These are phyloP conservation scores for Stenoptilia bipunctidactyla DNA, from an alignment of 2,888 invertebrate species.

Conservation along the genomic window DNA sequence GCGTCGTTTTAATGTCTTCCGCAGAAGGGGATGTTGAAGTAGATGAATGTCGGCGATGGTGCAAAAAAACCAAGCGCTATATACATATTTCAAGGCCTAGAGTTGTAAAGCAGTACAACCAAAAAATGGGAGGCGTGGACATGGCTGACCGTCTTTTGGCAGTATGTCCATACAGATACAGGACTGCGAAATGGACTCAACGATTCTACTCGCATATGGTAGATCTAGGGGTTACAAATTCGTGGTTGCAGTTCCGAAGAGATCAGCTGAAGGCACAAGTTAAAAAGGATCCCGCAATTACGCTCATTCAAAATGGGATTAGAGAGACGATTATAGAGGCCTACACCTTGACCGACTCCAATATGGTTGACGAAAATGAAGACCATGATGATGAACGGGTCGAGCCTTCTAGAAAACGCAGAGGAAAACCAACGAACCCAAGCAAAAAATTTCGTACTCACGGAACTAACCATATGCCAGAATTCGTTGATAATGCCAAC, in stretches of 20 bases:
- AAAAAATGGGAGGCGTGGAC: too few species aligned
- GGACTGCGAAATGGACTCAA: constrained; percentile 14
- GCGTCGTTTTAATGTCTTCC: too few species aligned
- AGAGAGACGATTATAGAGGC: background rate
- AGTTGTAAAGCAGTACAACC: too few species aligned
- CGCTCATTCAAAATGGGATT: constrained; percentile 3
- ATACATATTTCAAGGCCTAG: too few species aligned
- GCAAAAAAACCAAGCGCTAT: too few species aligned
- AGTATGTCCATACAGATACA: constrained; percentile 8
- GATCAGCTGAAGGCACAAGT: background rate
- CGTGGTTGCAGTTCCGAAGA: constrained; percentile 11
- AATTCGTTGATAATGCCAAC: too few species aligned
- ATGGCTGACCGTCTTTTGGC: constrained; percentile 10
- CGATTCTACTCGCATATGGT: constrained; percentile 12
- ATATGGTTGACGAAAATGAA: background rate
- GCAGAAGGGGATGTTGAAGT: too few species aligned
- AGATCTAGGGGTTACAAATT: constrained; percentile 9
- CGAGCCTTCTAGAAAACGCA: too few species aligned
- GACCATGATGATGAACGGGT: constrained; percentile 1
- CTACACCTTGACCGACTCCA: background rate
- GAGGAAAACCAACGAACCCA: too few species aligned
- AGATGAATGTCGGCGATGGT: too few species aligned
- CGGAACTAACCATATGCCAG: too few species aligned
- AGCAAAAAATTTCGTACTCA: too few species aligned
- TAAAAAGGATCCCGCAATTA: constrained; percentile 5